Conservation (phyloP, 1,140 invertebrate species). For the Trichoplusia ni region DNA sequence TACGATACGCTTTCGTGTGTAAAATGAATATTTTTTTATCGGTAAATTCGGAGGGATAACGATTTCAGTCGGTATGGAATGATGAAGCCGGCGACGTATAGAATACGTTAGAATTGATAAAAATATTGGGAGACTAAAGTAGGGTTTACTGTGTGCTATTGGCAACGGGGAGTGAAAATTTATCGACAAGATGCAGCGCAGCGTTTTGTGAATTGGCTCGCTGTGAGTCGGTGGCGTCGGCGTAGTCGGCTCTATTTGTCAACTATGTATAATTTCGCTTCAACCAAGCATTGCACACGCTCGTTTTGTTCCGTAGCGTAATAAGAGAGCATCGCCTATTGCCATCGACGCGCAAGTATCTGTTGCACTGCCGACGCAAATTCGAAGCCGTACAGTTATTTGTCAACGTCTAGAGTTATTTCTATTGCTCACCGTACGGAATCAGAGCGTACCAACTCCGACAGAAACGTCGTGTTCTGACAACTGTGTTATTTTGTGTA, state of each 20-base stretch:
- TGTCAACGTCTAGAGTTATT: conserved; percentile 55
- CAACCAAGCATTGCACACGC: conserved; percentile 42
- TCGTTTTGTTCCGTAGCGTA: conserved; percentile 53
- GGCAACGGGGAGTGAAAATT: conserved; percentile 52
- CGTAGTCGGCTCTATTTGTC: conserved; percentile 52
- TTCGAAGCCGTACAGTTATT: conserved; percentile 45
- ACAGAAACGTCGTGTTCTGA: conserved; percentile 30
- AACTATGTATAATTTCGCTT: conserved; percentile 64
- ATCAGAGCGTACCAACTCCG: conserved; percentile 34
- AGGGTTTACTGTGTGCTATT: conserved; percentile 51
- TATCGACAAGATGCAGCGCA: conserved; percentile 53
- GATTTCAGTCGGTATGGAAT: conserved; percentile 27
- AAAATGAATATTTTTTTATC: conserved; percentile 47
- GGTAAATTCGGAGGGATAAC: conserved; percentile 27
- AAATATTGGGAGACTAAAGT: conserved; percentile 24
- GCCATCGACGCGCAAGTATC: conserved; percentile 27
- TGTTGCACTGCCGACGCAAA: conserved; percentile 33
- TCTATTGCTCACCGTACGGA: conserved; percentile 29
- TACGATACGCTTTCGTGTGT: conserved; percentile 42
- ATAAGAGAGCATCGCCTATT: conserved; percentile 41
- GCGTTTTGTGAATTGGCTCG: conserved; percentile 57
- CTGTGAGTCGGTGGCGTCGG: too few relatives aligned
- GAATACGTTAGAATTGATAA: conserved; percentile 37
- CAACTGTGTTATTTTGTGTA: conserved; percentile 30
- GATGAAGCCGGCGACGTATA: conserved; percentile 32